A percentile compares a stretch with the other conserved stretches of the same genome.
Conservation (phyloP, 2,797 vertebrate genomes). For the Uromys caudimaculatus region DNA sequence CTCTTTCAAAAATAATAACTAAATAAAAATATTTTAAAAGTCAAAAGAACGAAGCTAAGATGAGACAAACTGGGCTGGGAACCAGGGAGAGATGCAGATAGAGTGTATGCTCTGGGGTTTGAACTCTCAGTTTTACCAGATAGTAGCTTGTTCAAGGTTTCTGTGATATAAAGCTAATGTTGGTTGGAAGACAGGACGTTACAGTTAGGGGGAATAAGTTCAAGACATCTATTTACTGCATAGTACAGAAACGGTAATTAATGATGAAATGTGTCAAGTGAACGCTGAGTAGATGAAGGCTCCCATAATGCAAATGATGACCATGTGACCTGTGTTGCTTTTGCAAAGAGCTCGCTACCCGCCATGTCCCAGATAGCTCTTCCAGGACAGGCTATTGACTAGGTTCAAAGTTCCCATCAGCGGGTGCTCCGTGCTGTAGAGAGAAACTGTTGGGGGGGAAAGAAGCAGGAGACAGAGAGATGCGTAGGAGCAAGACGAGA, state of each 20-base stretch:
- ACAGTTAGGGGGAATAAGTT: background rate
- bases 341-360: no score
- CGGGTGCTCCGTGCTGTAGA: no score
- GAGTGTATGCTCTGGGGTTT: background rate
- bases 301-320: background rate
- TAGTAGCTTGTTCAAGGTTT: background rate
- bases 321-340: no score
- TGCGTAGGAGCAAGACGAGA: no score
- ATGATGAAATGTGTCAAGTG: background rate
- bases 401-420: no score
- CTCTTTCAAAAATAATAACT: background rate
- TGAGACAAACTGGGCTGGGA: background rate
- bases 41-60: background rate
- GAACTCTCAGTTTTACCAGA: background rate
- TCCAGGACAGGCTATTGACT: no score
- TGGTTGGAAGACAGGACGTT: background rate
- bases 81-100: background rate
- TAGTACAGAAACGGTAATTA: background rate
- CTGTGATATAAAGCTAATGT: conserved; percentile 30
- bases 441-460: no score
- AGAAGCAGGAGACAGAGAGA: no score
- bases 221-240: background rate
- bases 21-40: background rate
- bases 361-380: no score
- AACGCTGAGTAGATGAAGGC: background rate